Conservation (phyloP, 2,888 invertebrate species). For the Platycnemis pennipes region DNA sequence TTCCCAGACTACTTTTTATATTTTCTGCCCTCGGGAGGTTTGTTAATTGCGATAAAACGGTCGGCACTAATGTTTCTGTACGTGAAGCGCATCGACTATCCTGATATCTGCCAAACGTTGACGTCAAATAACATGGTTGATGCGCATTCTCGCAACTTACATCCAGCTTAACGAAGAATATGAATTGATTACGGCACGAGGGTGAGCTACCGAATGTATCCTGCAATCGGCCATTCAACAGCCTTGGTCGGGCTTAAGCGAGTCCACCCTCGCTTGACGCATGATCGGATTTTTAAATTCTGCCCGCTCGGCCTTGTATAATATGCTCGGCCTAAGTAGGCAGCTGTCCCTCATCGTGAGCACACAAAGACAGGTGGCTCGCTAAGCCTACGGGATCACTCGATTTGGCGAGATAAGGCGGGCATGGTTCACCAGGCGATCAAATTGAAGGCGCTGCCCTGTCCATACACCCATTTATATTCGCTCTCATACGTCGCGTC, state of each 20-base stretch:
- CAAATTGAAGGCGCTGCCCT: background rate
- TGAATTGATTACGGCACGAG: no score
- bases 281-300: constrained; percentile 17
- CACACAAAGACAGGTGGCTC: background rate
- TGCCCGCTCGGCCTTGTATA: background rate
- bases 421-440: background rate
- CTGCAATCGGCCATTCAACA: background rate
- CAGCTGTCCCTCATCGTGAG: background rate
- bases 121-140: no score
- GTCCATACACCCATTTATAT: background rate
- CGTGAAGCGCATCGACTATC: no score
- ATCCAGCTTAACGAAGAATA: background rate
- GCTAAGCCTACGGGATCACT: background rate
- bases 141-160: no score
- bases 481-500: background rate
- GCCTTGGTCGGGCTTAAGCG: background rate
- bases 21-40: no score
- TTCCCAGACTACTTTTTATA: no score
- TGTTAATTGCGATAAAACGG: no score
- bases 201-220: background rate
- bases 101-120: no score
- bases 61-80: no score
- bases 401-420: background rate
- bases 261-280: background rate
- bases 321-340: background rate